Conservation (phyloP, 2,888 invertebrate genomes). For the Drosophila formosana region DNA sequence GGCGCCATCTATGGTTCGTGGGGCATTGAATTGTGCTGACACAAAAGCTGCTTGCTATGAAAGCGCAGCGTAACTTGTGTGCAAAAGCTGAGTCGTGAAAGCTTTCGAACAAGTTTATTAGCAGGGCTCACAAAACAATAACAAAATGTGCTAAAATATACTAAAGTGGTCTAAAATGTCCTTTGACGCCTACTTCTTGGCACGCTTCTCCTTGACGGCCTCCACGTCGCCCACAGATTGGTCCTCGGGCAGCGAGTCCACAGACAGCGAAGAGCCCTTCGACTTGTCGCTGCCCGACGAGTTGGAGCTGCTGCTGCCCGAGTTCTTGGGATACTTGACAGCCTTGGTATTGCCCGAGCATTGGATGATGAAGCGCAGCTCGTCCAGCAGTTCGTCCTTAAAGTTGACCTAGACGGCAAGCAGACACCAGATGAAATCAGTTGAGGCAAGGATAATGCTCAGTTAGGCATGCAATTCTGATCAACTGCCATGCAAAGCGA, state of each 20-base stretch:
- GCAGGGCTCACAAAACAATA: conserved; percentile 1
- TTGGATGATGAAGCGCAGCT: conserved; percentile 90
- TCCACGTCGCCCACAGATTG: conserved; percentile 48
- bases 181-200: conserved; percentile 48
- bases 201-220: conserved; percentile 44
- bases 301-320: conserved; percentile 58
- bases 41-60: background rate
- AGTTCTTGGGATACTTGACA: conserved; percentile 86
- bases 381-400: conserved; percentile 88
- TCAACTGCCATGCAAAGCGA: conserved; percentile 23
- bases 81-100: background rate
- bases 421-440: background rate
- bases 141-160: conserved; percentile 6
- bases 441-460: background rate
- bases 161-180: background rate
- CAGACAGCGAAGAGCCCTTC: conserved; percentile 70
- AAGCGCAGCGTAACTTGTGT: background rate
- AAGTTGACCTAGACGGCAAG: conserved; percentile 87
- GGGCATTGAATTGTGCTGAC: no score
- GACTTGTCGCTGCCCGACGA: conserved; percentile 65
- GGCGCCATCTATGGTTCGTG: conserved; percentile 19
- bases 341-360: conserved; percentile 91
- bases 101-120: conserved; percentile 25
- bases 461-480: background rate
- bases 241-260: conserved; percentile 77